These are phyloP conservation scores for Spinibarbus caldwelli DNA, from an alignment of 2,797 vertebrate species.

Conservation along the genomic window DNA sequence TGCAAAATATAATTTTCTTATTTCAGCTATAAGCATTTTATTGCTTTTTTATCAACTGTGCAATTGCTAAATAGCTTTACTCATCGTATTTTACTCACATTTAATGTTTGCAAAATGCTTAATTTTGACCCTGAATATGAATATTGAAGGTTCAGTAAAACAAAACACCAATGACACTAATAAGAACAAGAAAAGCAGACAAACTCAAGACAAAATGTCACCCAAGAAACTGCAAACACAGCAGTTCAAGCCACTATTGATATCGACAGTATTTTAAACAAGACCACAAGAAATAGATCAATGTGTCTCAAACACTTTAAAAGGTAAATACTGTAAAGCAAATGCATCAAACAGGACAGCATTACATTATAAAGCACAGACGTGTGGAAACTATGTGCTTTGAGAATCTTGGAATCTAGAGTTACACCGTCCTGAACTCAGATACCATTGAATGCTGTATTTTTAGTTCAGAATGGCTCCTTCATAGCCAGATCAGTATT, in stretches of 20 bases:
- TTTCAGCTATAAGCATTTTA: not conserved
- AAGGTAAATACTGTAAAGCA: not conserved
- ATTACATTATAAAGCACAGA: not conserved
- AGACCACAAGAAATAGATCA: not conserved
- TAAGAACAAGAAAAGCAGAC: not conserved
- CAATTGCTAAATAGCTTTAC: not conserved
- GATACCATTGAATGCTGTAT: conserved; percentile 17
- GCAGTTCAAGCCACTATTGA: not conserved
- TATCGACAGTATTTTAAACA: not conserved
- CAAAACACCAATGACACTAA: not conserved
- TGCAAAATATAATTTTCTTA: not conserved
- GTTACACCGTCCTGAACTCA: not conserved
- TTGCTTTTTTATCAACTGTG: not conserved
- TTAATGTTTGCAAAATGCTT: not conserved
- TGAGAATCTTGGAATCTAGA: not conserved
- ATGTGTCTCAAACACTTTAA: not conserved
- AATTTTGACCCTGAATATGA: not conserved
- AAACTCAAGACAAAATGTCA: not conserved
- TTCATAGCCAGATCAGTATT: conserved; percentile 36
- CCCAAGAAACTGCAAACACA: not conserved
- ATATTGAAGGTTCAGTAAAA: not conserved
- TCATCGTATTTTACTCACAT: not conserved
- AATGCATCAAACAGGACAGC: not conserved
- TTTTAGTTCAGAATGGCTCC: conserved; percentile 27
- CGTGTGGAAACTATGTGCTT: not conserved